Conservation (phyloP, 2,888 invertebrate species). For the Lapara coniferarum region DNA sequence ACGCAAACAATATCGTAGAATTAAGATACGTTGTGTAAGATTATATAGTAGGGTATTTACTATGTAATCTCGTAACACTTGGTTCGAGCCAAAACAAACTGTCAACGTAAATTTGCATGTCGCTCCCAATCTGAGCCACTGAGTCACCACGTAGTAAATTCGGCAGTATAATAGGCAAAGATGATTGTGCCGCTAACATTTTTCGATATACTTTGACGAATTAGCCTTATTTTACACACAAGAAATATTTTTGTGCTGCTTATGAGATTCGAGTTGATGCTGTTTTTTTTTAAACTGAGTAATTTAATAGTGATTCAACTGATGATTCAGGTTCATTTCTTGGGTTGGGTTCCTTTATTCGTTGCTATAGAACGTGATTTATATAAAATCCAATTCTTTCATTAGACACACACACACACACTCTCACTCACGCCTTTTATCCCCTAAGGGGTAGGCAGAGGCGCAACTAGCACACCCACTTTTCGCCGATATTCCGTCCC, state of each 20-base stretch:
- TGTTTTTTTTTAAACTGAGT: not conserved
- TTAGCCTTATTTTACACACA: too few species aligned
- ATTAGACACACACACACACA: too few species aligned
- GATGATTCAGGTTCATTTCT: too few species aligned
- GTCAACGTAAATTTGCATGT: constrained; percentile 24
- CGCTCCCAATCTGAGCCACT: constrained; percentile 13
- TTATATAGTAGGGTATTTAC: not conserved
- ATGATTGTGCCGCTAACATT: constrained; percentile 11
- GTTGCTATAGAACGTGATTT: too few species aligned
- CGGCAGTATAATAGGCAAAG: constrained; percentile 1
- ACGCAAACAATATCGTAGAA: not conserved
- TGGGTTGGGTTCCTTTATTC: too few species aligned
- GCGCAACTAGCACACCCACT: too few species aligned
- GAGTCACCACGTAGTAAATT: constrained; percentile 15
- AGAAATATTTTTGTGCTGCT: not conserved
- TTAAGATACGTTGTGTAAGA: not conserved
- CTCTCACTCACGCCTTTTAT: too few species aligned
- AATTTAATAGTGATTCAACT: too few species aligned
- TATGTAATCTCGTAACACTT: constrained; percentile 2
- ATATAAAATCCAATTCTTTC: too few species aligned
- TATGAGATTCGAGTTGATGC: not conserved
- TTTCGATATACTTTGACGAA: not conserved
- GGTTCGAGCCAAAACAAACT: constrained; percentile 10
- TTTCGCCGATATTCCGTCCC: too few species aligned
- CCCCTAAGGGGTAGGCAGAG: too few species aligned